A percentile compares a stretch with the other conserved stretches of the same genome.
Conservation (phyloP, 2,113 vertebrate species). For the Pelobates fuscus region DNA sequence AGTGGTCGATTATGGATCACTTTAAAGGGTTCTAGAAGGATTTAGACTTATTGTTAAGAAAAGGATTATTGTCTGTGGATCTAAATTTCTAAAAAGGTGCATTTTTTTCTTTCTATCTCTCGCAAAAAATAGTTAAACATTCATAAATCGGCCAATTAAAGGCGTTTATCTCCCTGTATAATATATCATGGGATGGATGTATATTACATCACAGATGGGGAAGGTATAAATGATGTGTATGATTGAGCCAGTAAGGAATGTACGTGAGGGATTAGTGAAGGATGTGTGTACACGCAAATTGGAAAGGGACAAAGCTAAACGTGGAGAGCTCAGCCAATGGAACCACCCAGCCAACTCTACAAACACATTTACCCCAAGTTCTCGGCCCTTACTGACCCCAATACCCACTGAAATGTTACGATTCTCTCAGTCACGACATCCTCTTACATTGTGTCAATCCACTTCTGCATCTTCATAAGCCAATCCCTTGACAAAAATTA, state of each 20-base stretch:
- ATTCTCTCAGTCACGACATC: no score
- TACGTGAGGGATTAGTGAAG: neutral
- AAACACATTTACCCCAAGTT: no score
- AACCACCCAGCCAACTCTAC: constrained; percentile 11
- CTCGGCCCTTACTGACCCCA: no score
- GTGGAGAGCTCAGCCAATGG: neutral
- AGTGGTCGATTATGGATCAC: no score
- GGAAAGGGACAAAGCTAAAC: constrained; percentile 4
- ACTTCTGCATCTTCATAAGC: no score
- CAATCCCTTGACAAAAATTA: no score
- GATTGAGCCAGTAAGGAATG: constrained; percentile 1
- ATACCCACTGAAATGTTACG: no score
- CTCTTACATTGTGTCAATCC: no score
- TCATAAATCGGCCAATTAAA: constrained; percentile 9
- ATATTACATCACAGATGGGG: neutral
- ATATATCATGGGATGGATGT: neutral
- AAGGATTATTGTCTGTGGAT: no score
- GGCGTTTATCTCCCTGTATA: constrained; percentile 26
- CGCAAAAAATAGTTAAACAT: constrained; percentile 23
- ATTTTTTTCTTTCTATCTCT: no score
- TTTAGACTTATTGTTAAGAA: no score
- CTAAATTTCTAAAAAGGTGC: neutral
- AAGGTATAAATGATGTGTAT: neutral
- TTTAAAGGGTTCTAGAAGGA: no score
- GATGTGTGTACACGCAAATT: constrained; percentile 4